Conservation (phyloP, 1,140 invertebrate species). For the Wiebesia pumilae region DNA sequence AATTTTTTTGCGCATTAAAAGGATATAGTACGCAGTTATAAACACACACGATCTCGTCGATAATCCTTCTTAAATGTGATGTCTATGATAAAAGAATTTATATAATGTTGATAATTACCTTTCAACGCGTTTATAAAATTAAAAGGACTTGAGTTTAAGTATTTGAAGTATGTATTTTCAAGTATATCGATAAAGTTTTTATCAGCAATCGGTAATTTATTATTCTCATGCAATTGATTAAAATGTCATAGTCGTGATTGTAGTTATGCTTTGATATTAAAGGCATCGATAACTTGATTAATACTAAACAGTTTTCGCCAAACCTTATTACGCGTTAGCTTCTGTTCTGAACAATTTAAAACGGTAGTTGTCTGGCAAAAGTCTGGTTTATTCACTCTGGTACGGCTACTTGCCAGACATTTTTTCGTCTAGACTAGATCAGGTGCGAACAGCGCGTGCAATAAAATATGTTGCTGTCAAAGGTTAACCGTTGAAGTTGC, state of each 20-base stretch:
- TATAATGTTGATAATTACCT: not conserved
- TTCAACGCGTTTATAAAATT: not conserved
- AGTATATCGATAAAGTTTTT: not conserved
- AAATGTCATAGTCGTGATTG: not conserved
- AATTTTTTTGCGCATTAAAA: too few species aligned
- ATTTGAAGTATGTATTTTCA: not conserved
- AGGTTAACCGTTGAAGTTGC: not conserved
- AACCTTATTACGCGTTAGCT: not conserved
- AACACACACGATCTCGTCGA: too few species aligned
- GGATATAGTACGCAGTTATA: too few species aligned
- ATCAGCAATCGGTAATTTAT: not conserved
- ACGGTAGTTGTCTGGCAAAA: not conserved
- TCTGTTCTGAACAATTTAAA: not conserved
- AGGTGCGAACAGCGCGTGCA: not conserved
- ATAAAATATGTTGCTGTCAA: not conserved
- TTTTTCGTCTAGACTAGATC: slow-evolving; percentile 17
- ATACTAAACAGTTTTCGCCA: not conserved
- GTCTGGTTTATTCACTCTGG: slow-evolving; percentile 17
- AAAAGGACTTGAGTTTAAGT: not conserved
- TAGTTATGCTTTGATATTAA: not conserved
- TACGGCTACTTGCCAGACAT: not conserved
- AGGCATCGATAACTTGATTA: not conserved
- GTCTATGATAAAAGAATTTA: not conserved
- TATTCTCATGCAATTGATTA: not conserved
- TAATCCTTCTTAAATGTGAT: not conserved